Base-by-base conservation (phyloP, 2,113 vertebrate genomes). In the Thamnaconus septentrionalis region DNA sequence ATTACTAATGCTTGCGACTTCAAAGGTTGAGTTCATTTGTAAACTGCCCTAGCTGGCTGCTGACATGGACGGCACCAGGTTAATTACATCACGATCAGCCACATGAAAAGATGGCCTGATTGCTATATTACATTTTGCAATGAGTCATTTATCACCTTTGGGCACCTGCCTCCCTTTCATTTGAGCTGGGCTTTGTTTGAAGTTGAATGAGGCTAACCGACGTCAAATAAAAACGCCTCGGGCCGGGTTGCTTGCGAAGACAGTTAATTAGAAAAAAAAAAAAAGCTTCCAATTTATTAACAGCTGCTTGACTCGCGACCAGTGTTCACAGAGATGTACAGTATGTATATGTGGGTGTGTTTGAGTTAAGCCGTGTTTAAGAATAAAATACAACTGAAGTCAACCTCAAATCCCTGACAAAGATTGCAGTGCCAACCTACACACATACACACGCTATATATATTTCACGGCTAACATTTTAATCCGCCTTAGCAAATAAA, bases 401-500 rank as follows among this genome's bases (percentile, higher is more conserved):
- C 18, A 31, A 31, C 18, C 18, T 31, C 18, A 31, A 31, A 31
- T 31, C 18, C 18, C 18, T 31, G 1, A 31, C 18, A 31, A 31
- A 31, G 18, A 31, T 31, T 1, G 18, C 18, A 31, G 18, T 31
- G 18, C 18, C 18, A 31, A 31, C n/a, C 44, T 11, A 62, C 5
- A 10, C 7, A n/a, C 9, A 41, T 43, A 63, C 56, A 64, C 31
- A 39, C 40, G 41, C 44, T 57, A 45, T 4, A 45, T 45, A 45
- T 45, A 80, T 76, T 80, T 88, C 75, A 61, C 76, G 59, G 79
- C 69, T 69, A 64, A 62, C 78, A 59, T 58, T 74, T 10, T 53
- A 71, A 48, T 59, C 5, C 8, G 69, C 84, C 85, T 86, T 86
- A 69, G 61, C 73, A 88, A 87, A 89, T 66, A 88, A 87, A 88